phyloP scores from a whole-genome alignment of 2,888 invertebrate genomes.

The Caenorhabditis afra region DNA sequence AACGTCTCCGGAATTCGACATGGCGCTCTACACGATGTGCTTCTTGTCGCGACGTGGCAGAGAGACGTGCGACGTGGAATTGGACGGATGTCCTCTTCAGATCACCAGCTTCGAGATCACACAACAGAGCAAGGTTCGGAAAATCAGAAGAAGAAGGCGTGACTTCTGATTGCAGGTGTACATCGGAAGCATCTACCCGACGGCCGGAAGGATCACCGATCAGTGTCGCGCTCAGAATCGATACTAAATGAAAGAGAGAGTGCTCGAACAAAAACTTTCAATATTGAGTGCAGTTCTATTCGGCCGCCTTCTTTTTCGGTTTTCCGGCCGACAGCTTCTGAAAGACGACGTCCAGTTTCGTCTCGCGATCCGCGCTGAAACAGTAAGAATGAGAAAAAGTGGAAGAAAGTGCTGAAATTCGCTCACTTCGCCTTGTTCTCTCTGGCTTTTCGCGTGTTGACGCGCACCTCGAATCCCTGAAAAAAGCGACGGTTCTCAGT shows the following conservation, averaged over 20 bases:
- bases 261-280: neutral
- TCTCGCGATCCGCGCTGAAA: constrained; percentile 27
- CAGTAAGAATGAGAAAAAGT: neutral
- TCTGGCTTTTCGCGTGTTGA: constrained; percentile 30
- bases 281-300: neutral
- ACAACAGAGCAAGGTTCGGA: constrained; percentile 71
- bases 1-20: constrained; percentile 90
- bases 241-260: constrained; percentile 6
- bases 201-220: constrained; percentile 77
- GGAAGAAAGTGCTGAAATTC: neutral
- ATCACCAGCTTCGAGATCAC: constrained; percentile 77
- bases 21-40: constrained; percentile 92
- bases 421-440: constrained; percentile 15
- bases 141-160: neutral
- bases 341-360: constrained; percentile 24
- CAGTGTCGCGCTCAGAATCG: constrained; percentile 69
- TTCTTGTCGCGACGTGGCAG: constrained; percentile 87
- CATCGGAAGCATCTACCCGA: constrained; percentile 76
- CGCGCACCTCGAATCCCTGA: constrained; percentile 42
- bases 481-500: neutral
- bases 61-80: constrained; percentile 81
- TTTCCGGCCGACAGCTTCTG: constrained; percentile 15
- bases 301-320: constrained; percentile 26
- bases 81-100: constrained; percentile 78
- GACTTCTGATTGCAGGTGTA: constrained; percentile 66